phyloP scores from a whole-genome alignment of 1,140 invertebrate genomes.

The Oedothorax gibbosus region DNA sequence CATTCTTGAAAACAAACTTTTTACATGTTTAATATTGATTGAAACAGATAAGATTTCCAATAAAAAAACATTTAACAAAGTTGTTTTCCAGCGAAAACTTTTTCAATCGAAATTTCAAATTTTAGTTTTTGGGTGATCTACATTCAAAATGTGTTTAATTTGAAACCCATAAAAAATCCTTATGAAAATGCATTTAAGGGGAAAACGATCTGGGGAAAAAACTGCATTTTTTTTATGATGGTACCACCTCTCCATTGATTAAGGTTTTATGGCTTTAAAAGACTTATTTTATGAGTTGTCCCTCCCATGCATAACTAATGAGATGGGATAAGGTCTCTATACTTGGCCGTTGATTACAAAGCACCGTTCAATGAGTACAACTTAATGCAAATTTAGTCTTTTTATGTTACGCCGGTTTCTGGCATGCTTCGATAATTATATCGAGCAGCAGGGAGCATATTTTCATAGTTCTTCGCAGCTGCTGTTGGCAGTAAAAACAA shows the following conservation, averaged over 20 bases:
- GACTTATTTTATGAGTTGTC: conserved; percentile 56
- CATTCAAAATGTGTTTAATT: no score
- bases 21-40: no score
- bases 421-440: conserved; percentile 44
- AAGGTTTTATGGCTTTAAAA: conserved; percentile 59
- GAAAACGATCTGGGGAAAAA: not conserved
- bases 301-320: conserved; percentile 57
- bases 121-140: no score
- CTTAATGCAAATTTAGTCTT: conserved; percentile 33
- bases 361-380: conserved; percentile 18
- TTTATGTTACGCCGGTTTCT: conserved; percentile 31
- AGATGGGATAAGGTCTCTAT: conserved; percentile 15
- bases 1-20: no score
- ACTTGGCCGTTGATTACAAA: conserved; percentile 46
- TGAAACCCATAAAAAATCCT: no score
- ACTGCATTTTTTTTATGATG: conserved; percentile 36
- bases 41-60: no score
- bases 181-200: not conserved
- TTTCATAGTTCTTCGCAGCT: conserved; percentile 42
- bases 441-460: conserved; percentile 13
- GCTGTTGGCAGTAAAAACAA: conserved; percentile 17
- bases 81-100: no score
- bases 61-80: no score
- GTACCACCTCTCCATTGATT: conserved; percentile 51
- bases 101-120: no score